Evolutionary conservation across 2,113 vertebrate genomes (phyloP).

Genomic region (Daubentonia madagascariensis): DNA sequence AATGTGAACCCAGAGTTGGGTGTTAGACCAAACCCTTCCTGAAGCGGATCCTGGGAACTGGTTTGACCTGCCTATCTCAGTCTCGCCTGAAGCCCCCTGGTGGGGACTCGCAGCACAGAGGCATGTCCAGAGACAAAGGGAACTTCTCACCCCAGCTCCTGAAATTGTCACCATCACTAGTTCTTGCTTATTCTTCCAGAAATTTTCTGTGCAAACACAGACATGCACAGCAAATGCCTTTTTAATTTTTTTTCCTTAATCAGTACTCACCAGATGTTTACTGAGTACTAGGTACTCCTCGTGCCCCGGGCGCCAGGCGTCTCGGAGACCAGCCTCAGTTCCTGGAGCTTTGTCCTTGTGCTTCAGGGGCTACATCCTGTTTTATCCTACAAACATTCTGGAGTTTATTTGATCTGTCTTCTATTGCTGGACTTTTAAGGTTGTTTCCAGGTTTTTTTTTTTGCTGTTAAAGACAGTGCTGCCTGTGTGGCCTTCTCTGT

Average conservation of each 20-base stretch:
- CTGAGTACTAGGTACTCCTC: fast-evolving
- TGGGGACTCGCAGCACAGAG: background rate
- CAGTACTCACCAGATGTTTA: background rate
- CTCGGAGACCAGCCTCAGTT: background rate
- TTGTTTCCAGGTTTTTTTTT: background rate
- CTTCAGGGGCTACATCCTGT: background rate
- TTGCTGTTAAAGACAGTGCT: background rate
- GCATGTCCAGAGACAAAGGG: background rate
- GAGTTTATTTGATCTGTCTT: too few species aligned
- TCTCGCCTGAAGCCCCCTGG: background rate
- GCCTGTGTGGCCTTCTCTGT: background rate
- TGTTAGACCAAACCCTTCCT: too few species aligned
- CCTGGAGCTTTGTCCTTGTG: too few species aligned
- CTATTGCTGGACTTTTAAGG: background rate
- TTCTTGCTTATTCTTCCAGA: background rate
- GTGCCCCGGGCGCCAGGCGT: background rate
- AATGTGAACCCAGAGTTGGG: background rate
- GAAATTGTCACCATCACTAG: background rate
- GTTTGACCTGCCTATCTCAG: background rate
- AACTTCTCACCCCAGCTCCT: background rate
- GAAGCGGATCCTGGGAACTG: background rate
- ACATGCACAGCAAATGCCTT: too few species aligned
- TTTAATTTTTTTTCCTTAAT: too few species aligned
- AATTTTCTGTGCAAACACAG: background rate
- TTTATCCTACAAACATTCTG: background rate